phyloP scores from a whole-genome alignment of 1,140 invertebrate species.

The Neoseiulus cucumeris region DNA sequence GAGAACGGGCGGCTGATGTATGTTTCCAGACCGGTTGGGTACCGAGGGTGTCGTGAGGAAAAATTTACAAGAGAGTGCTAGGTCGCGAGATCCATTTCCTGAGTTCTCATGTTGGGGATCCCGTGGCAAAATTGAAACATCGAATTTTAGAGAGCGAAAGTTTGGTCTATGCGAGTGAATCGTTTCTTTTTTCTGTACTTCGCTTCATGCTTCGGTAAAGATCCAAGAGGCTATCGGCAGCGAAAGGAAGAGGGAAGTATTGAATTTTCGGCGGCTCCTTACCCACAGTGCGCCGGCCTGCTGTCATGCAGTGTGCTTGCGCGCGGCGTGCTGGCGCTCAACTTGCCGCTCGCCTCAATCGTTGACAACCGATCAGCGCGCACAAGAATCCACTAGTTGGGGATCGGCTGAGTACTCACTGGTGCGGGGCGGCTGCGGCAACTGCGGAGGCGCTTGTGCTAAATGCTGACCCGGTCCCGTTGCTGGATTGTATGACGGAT shows the following conservation, averaged over 20 bases:
- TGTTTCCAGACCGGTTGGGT: too few relatives aligned
- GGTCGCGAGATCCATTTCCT: too few relatives aligned
- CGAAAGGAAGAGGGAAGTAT: too few relatives aligned
- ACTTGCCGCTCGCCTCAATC: neutral
- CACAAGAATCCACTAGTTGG: neutral
- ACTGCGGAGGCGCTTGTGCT: neutral
- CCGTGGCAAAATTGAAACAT: too few relatives aligned
- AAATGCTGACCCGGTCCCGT: neutral
- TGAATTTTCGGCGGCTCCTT: too few relatives aligned
- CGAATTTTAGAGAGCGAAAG: too few relatives aligned
- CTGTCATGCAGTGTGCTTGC: neutral
- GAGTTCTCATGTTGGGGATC: too few relatives aligned
- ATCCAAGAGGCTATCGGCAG: neutral
- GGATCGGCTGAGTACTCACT: slow-evolving; percentile 9
- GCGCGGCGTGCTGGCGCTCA: neutral
- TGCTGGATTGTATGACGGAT: neutral
- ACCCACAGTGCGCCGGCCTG: neutral
- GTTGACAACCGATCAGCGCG: neutral
- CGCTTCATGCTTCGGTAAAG: neutral
- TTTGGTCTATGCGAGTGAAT: too few relatives aligned
- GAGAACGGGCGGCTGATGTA: too few relatives aligned
- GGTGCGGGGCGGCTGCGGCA: neutral
- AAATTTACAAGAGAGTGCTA: too few relatives aligned
- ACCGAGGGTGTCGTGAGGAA: too few relatives aligned
- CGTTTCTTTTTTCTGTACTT: neutral